Evolutionary conservation across 2,888 invertebrate species (phyloP), one percentile per base, ranked within the genome.

Genomic region (Caenorhabditis angaria): DNA sequence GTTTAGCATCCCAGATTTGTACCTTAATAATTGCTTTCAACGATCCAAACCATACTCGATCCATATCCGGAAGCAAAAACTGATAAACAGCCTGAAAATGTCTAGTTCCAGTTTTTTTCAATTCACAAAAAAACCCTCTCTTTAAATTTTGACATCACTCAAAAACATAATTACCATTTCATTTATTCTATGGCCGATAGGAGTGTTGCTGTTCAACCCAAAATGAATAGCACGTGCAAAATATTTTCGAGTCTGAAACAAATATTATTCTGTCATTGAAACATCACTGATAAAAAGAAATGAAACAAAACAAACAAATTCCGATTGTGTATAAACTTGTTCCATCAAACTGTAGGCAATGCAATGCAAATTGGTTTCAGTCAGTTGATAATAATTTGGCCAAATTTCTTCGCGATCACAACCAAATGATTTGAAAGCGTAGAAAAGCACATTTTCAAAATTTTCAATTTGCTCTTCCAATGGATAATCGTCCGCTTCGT

Each of bases 381-480:
- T 61, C 59, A 71, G 35, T 48, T 71, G 61, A 54, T 66, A 66
- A 47, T 63, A 63, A 56, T 61, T 71, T n/a, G 66, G 66, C 66
- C 63, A 71, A 24, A 66, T 61, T 32, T 66, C 66, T 61, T 71
- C 71, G 24, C 65, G 70, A 62, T 70, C 66, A 29, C 71, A 71
- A 0, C 71, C 71, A 35, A 71, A 71, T 24, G 71, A 51, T n/a
- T 60, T 24, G 51, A 71, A 71, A 0, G 66, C 66, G 57, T 66
- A 60, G 25, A 48, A 71, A 5, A 64, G 50, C 0, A 71, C 66
- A 3, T 66, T 53, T 57, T 66, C 58, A 18, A 71, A 54, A 4
- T 63, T 57, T 0, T 66, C 61, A 10, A 66, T 71, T 3, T 55
- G 41, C 18, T 63, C 54, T 14, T 59, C 12, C 10, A 71, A 27